Base-by-base conservation (phyloP, 2,888 invertebrate genomes). In the Tetramorium bicarinatum region DNA sequence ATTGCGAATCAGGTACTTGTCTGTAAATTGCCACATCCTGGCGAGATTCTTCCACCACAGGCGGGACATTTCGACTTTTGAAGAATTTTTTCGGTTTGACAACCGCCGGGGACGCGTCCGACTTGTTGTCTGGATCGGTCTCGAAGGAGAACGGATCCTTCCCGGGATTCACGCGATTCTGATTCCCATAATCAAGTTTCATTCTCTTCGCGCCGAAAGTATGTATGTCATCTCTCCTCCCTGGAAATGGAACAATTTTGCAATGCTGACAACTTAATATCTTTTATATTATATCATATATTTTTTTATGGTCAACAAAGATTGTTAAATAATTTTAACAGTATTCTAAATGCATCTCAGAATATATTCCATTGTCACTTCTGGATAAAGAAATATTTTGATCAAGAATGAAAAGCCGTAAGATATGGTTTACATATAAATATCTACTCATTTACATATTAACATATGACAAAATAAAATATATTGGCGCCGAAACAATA, bases 71-170 rank as follows among this genome's bases (percentile, higher is more conserved):
- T 75, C 97, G 97, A 93, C 98, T 98, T 94, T 98, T 98, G 94
- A 98, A 98, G 95, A 98, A 98, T 94, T 98, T 98, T 94, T 98
- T 97, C 64, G 98, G 98, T 94, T 98, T 98, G 9, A 95, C 91
- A 18, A 96, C 96, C 85, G 96, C 95, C 86, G 96, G 95, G 75
- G 96, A 95, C 91, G 95, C 95, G 91, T 96, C 94, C 85, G 96
- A 95, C 91, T 96, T 96, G 88, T 96, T 96, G 90, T 92, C 92
- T 41, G 93, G 90, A 76, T 93, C 94, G 18, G 94, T 91, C 38
- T 95, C 95, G 72, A 95, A 95, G 3, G 94, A 93, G 83, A 95
- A 95, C 9, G 95, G 94, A 91, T 95, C 95, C 87, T 94, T 94
- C 2, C 90, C 90, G 9, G 93, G 85, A 75, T 89, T 93, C 54